Base-by-base conservation (phyloP, 2,797 vertebrate genomes). In the Onychomys torridus region DNA sequence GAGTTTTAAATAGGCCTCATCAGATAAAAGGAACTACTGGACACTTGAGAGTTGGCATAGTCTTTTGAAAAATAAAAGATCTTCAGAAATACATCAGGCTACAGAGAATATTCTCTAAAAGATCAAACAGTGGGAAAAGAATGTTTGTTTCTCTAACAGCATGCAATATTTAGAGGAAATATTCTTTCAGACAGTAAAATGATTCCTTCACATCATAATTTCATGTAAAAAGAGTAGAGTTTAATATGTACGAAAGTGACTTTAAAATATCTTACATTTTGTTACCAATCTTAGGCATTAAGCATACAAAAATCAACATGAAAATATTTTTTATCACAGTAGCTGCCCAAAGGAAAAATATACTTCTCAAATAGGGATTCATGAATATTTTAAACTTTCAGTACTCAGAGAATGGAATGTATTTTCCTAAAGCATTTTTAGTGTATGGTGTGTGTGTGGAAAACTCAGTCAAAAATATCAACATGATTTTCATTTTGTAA, bases 1-100 rank as follows among this genome's bases (percentile, higher is more conserved):
- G 79, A 83, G 61, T 95, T 98, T 98, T 98, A 98, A 98, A 98
- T 95, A 98, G 97, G 82, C 94, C 95, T 96, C 75, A 95, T 97
- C 95, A 98, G 97, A 98, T 96, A 97, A 97, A 98, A 98, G 97
- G 96, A 97, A 96, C 83, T 96, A 94, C 93, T 92, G 93, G 97
- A 95, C 97, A 97, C 97, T 98, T 97, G 97, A 98, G 98, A 97
- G 78, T 55, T 98, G 96, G 96, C 95, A 97, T 96, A 97, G 97
- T 96, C 97, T 97, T 96, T 46, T 94, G 61, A 96, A 98, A 96
- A 94, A 96, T 93, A 94, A 93, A 96, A n/a, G 76, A 95, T 95
- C 63, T 67, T 97, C 84, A 97, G 90, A 98, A 97, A 98, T 98
- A 97, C 97, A 98, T 97, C 97, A 97, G 77, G 37, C 96, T 83